A percentile compares a stretch with the other conserved stretches of the same genome.
phyloP scores from a whole-genome alignment of 2,113 vertebrate species.

The Ptychochromis oligacanthus region DNA sequence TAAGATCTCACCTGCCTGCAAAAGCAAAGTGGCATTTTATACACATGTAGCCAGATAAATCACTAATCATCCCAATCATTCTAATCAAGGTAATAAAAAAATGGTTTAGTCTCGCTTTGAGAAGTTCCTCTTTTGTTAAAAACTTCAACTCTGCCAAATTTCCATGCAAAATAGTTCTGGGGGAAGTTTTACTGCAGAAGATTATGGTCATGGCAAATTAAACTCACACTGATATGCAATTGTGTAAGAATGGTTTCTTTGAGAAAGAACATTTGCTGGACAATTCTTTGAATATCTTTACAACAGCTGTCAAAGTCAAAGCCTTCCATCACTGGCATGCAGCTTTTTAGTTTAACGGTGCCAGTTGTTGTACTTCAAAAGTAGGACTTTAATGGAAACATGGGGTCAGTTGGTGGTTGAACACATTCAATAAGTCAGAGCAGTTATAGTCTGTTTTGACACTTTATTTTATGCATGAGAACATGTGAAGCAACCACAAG shows the following conservation, averaged over 20 bases:
- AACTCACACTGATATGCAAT: not conserved
- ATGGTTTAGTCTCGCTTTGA: too few species aligned
- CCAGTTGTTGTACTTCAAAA: slow-evolving; percentile 3
- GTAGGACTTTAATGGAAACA: not conserved
- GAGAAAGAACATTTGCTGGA: not conserved
- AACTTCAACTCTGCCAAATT: too few species aligned
- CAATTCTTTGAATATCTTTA: not conserved
- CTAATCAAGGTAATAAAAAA: too few species aligned
- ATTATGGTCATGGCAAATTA: not conserved
- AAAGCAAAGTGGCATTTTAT: too few species aligned
- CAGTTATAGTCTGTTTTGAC: not conserved
- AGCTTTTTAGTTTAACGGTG: not conserved
- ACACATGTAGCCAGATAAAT: too few species aligned
- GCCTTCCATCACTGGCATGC: slow-evolving; percentile 6
- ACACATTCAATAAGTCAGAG: not conserved
- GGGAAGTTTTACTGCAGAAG: not conserved
- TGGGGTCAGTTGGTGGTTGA: not conserved
- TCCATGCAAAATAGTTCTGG: not conserved
- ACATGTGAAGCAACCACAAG: not conserved
- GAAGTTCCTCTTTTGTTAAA: too few species aligned
- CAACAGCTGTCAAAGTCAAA: not conserved
- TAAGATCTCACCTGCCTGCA: too few species aligned
- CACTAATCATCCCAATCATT: too few species aligned
- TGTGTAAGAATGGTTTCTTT: not conserved
- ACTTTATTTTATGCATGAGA: not conserved